Evolutionary conservation across 2,888 invertebrate genomes (phyloP).

Genomic region (Mactromeris polynyma): DNA sequence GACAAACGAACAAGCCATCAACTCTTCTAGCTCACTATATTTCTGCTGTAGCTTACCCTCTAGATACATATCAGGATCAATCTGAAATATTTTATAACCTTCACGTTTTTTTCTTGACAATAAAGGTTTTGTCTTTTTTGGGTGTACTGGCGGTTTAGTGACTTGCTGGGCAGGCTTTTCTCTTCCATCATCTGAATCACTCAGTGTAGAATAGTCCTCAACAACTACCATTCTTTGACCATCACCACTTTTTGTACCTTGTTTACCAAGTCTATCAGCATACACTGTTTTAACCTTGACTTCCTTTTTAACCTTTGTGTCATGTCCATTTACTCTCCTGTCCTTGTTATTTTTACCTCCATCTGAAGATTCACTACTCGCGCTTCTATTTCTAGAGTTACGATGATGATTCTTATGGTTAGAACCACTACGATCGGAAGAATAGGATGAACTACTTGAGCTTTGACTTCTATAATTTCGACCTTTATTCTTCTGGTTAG

Average conservation of each 20-base stretch:
- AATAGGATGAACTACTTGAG: constrained; percentile 24
- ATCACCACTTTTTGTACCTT: constrained; percentile 30
- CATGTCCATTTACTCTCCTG: constrained; percentile 37
- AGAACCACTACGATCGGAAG: constrained; percentile 1
- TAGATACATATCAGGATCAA: constrained; percentile 72
- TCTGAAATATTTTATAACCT: constrained; percentile 71
- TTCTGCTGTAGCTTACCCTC: constrained; percentile 79
- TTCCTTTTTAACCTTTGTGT: neutral
- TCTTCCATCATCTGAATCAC: constrained; percentile 57
- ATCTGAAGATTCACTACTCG: neutral
- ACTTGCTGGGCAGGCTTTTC: constrained; percentile 43
- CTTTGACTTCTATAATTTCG: constrained; percentile 18
- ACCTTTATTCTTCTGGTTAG: neutral
- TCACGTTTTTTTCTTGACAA: constrained; percentile 68
- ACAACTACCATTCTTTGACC: constrained; percentile 60
- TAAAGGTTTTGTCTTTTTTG: constrained; percentile 57
- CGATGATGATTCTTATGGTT: neutral
- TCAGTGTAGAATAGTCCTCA: constrained; percentile 60
- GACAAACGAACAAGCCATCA: constrained; percentile 73
- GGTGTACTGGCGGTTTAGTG: constrained; percentile 33
- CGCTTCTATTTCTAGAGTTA: neutral
- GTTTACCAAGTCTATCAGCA: constrained; percentile 45
- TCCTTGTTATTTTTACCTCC: neutral
- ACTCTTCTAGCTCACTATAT: constrained; percentile 77
- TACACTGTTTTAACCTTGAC: constrained; percentile 31